These are phyloP conservation scores for Halichondria panicea DNA, from an alignment of 37 sponge, comb jelly and placozoan species.

Conservation along the genomic window DNA sequence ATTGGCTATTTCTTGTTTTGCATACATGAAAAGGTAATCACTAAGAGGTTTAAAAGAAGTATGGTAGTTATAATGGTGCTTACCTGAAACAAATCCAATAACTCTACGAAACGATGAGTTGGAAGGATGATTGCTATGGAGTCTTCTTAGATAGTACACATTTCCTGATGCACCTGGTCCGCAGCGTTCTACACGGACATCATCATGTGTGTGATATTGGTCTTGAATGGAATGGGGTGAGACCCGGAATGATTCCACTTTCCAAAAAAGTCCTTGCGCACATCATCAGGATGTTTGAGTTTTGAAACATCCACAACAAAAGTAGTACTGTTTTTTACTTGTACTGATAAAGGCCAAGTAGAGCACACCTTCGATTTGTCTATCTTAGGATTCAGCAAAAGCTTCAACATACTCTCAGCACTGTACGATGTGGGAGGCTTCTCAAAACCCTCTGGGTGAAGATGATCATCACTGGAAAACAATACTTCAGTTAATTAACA, in stretches of 20 bases:
- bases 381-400: slow-evolving; percentile 8
- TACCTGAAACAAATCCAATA: not conserved
- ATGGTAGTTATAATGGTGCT: not conserved
- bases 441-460: no score
- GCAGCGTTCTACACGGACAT: not conserved
- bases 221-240: not conserved
- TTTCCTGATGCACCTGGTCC: slow-evolving; percentile 4
- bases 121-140: slow-evolving; percentile 3
- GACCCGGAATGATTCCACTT: slow-evolving; percentile 14
- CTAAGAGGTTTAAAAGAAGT: no score
- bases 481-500: no score
- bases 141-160: not conserved
- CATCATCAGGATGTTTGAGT: slow-evolving; percentile 11
- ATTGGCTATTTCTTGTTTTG: no score
- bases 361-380: no score
- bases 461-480: no score
- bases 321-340: not conserved
- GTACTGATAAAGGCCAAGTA: no score
- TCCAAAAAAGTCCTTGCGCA: slow-evolving; percentile 9
- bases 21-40: no score
- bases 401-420: not conserved
- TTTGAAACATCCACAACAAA: slow-evolving; percentile 21
- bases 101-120: not conserved
- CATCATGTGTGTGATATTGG: not conserved
- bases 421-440: slow-evolving; percentile 11